A percentile compares a stretch with the other conserved stretches of the same genome.
Conservation (phyloP, 2,797 vertebrate genomes). For the Emys orbicularis region DNA sequence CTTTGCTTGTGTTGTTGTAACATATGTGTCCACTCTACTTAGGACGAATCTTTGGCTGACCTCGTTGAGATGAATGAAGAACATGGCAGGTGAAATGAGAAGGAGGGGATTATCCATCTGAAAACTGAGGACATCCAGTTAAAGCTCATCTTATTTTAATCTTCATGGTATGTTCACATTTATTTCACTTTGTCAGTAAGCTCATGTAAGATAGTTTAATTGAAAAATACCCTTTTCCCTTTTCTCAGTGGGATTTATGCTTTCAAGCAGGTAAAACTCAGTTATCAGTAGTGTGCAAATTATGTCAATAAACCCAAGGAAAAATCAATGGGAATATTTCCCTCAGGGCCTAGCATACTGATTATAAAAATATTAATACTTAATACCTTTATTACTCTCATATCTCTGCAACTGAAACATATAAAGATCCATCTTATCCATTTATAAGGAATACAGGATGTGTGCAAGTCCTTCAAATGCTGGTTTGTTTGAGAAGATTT, state of each 20-base stretch:
- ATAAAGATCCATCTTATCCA: not conserved
- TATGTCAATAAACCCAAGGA: conserved; percentile 47
- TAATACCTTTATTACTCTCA: conserved; percentile 54
- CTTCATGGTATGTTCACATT: conserved; percentile 40
- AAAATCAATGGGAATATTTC: conserved; percentile 68
- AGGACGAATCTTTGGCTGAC: conserved; percentile 17
- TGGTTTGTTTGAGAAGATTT: conserved; percentile 36
- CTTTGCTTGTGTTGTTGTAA: conserved; percentile 16
- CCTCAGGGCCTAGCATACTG: conserved; percentile 24
- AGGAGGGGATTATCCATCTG: conserved; percentile 36
- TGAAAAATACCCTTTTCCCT: conserved; percentile 52
- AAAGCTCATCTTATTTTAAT: conserved; percentile 63
- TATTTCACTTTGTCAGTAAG: conserved; percentile 46
- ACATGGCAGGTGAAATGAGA: conserved; percentile 33
- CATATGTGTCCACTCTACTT: conserved; percentile 23
- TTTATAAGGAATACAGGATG: not conserved
- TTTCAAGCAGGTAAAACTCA: conserved; percentile 64
- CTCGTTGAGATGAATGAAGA: conserved; percentile 27
- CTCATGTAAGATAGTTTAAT: conserved; percentile 42
- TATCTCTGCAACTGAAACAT: not conserved
- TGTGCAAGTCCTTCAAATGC: conserved; percentile 14
- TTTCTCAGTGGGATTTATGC: conserved; percentile 35
- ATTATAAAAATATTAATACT: conserved; percentile 58
- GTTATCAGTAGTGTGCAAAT: conserved; percentile 56
- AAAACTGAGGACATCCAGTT: conserved; percentile 44